Base-by-base conservation (phyloP, 2,113 vertebrate genomes). In the Gallinago jamesoni region DNA sequence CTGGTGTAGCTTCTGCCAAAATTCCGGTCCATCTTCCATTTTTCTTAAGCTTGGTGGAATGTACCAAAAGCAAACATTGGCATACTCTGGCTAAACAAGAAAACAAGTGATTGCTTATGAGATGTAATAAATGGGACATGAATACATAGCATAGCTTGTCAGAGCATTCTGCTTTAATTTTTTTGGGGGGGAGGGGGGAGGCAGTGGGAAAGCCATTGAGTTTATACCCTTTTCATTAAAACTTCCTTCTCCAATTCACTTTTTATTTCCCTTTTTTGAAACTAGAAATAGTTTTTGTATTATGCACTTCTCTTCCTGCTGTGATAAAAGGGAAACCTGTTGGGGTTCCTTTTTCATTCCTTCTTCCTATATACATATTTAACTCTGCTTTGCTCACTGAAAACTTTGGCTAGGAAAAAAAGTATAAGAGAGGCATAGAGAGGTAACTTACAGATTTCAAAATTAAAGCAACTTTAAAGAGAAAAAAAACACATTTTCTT, bases 61-160 rank as follows among this genome's bases (percentile, higher is more conserved):
- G 98, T 98, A 98, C 98, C 98, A 99, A 95, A 99, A 99, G 93
- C 98, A 99, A 88, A 98, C 60, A 0, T 99, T 99, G 90, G 98
- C 97, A 64, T 98, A 98, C 93, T 98, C 98, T 0, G 98, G 98
- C 98, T 98, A 85, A 77, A 93, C 27, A 91, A 96, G 84, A 93
- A 53, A 97, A 94, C 69, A 94, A 62, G n/a, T 9, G 12, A 74
- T 47, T 74, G 15, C 4, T 83, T 79, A 53, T 11, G 14, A 90
- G 16, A 68, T 16, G 4, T 8, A 75, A 90, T 5, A 52, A 74
- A 92, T 9, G 8, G 25, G 12, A 68, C 25, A 82, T 7, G 12
- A 22, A 79, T 14, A 79, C 1, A 12, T 39, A 23, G 24, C 18
- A 66, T 2, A 90, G 41, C 2, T 45, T 5, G 2, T 63, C n/a